phyloP scores from a whole-genome alignment of 2,113 vertebrate species.

The Hyaena hyaena region DNA sequence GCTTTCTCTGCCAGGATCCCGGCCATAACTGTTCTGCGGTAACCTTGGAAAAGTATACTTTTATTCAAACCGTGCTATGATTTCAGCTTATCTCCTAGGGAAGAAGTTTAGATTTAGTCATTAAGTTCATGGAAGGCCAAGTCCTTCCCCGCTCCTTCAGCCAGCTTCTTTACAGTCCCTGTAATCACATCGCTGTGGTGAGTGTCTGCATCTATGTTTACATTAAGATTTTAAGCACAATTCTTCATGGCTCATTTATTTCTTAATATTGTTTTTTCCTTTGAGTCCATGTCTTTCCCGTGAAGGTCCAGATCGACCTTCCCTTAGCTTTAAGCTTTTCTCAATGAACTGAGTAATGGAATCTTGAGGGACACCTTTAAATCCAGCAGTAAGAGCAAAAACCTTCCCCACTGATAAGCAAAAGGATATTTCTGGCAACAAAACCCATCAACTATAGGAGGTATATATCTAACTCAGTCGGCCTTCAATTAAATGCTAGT shows the following conservation, averaged over 20 bases:
- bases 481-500: slow-evolving; percentile 67
- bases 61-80: slow-evolving; percentile 27
- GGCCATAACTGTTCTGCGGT: slow-evolving; percentile 45
- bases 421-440: slow-evolving; percentile 72
- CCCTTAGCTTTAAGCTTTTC: slow-evolving; percentile 72
- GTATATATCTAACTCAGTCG: slow-evolving; percentile 50
- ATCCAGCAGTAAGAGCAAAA: slow-evolving; percentile 64
- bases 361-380: slow-evolving; percentile 73
- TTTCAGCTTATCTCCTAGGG: slow-evolving; percentile 49
- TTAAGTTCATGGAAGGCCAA: slow-evolving; percentile 45
- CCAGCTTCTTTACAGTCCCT: neutral
- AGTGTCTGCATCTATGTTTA: neutral
- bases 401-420: slow-evolving; percentile 71
- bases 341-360: slow-evolving; percentile 79
- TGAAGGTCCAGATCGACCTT: slow-evolving; percentile 20
- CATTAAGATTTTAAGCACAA: slow-evolving; percentile 5
- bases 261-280: slow-evolving; percentile 50
- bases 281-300: slow-evolving; percentile 4
- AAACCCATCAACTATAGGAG: slow-evolving; percentile 52
- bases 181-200: neutral
- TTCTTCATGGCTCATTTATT: neutral
- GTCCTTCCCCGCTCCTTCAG: neutral
- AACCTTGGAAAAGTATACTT: slow-evolving; percentile 54
- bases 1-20: slow-evolving; percentile 37
- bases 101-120: neutral